Evolutionary conservation across 2,113 vertebrate genomes (phyloP), one percentile per base, ranked within the genome.

Genomic region (Prinia subflava): DNA sequence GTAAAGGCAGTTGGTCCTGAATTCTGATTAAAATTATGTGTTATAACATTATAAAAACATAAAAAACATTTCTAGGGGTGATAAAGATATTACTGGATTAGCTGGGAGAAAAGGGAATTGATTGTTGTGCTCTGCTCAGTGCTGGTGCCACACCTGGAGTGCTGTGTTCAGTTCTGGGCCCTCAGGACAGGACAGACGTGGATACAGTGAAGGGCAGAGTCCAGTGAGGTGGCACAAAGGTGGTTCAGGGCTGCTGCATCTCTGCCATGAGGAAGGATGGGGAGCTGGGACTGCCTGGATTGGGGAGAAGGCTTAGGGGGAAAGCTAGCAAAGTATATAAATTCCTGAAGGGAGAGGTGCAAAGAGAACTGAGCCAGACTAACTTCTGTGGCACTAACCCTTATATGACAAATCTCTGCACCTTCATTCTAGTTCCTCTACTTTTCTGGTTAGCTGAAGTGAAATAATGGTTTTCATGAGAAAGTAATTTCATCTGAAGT

Each of bases 401-500:
- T 76, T 70, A 16, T 63, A 42, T 67, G 63, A 41, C 18, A 62
- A 46, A 46, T 65, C 37, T n/a, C 11, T 68, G 23, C 55, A 64
- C 87, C 65, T 81, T 86, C 41, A 21, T 93, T 92, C 24, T 28
- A 83, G 59, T 76, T 63, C 19, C 39, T 75, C 44, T 84, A 31
- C 30, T 57, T 70, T 95, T 89, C 76, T 83, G 50, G 39, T 74
- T 85, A 65, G 15, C 42, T 75, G 33, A 62, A 83, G 46, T 41
- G 71, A 65, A 93, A 69, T 5, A 63, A 21, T 86, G 44, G 8
- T 84, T 92, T 60, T 91, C 22, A 57, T 53, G 42, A 85, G 63
- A 57, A 95, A 91, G 35, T 79, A n/a, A 70, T 95, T 96, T 97
- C 39, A 64, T 95, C 64, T 82, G 62, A 57, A 76, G 19, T 75